Base-by-base conservation (phyloP, 2,888 invertebrate species). In the Hymenopus coronatus region DNA sequence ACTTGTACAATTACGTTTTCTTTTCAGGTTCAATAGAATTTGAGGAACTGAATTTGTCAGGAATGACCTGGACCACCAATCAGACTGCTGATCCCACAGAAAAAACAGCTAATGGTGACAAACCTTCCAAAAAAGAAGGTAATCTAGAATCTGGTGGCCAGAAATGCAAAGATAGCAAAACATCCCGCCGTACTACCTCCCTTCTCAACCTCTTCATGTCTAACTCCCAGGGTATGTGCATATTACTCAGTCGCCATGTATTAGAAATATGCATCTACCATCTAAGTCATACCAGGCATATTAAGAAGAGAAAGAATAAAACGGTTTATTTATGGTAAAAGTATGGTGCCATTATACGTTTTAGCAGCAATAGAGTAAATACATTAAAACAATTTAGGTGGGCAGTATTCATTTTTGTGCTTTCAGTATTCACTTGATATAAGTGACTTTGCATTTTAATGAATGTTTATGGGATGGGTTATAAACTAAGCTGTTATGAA, bases 161-260 rank as follows among this genome's bases (percentile, higher is more conserved):
- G 91, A 92, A 92, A 91, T 91, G 91, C 92, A 92, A 92, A 89
- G 91, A 91, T 89, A 92, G 93, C 93, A 97, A 97, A 95, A 96
- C 97, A 93, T 97, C 97, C 93, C 97, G 98, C 94, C 97, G 98
- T 95, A 97, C 98, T 93, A 98, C 98, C 94, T 98, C 98, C 94
- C 96, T 98, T 94, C 96, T 98, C 94, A 98, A 98, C 96, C 96
- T 98, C 95, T 98, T 98, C 95, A 97, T 98, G 95, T 97, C 98
- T 94, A 98, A 97, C 95, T 97, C 98, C 95, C 98, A 97, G 96
- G 98, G 97, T 96, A 98, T 95, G 94, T 92, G 90, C 90, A 82
- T 88, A 88, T 70, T 12, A 70, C 25, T 70, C 46, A 46, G 54
- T 33, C 54, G 54, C 20, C 54, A 54, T 54, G 54, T 70, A 15